Evolutionary conservation across 2,888 invertebrate species (phyloP).

Genomic region (Bugula neritina): DNA sequence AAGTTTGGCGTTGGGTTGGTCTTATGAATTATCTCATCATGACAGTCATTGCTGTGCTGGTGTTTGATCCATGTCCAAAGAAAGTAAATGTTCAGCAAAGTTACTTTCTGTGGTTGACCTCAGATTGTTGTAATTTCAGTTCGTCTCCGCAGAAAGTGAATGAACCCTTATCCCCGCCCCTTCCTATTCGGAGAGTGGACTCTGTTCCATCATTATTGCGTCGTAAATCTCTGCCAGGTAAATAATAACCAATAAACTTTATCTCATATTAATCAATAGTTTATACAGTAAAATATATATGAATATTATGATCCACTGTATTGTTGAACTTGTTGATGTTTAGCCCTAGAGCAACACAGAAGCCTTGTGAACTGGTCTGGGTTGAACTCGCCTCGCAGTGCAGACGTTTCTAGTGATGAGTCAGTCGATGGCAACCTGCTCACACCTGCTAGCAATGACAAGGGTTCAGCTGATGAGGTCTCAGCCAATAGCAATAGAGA

Average conservation of each 20-base stretch:
- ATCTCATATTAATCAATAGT: no score
- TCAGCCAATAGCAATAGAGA: background rate
- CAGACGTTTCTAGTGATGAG: background rate
- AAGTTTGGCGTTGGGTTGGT: constrained; percentile 37
- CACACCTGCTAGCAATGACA: background rate
- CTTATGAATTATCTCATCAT: background rate
- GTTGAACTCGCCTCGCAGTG: background rate
- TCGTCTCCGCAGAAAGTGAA: background rate
- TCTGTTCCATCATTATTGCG: background rate
- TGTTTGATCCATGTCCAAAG: background rate
- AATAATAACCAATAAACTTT: no score
- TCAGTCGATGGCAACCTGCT: background rate
- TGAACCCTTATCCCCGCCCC: background rate
- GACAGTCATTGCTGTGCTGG: background rate
- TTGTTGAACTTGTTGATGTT: no score
- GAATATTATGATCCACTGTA: no score
- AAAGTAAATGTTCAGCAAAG: background rate
- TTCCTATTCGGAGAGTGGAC: background rate
- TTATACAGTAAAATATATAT: no score
- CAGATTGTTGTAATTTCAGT: background rate
- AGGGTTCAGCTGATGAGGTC: background rate
- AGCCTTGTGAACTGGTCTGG: background rate
- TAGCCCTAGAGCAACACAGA: background rate
- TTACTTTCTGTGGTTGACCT: background rate
- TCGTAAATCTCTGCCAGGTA: background rate